phyloP scores from a whole-genome alignment of 2,888 invertebrate species.

The Diaphora mendica region DNA sequence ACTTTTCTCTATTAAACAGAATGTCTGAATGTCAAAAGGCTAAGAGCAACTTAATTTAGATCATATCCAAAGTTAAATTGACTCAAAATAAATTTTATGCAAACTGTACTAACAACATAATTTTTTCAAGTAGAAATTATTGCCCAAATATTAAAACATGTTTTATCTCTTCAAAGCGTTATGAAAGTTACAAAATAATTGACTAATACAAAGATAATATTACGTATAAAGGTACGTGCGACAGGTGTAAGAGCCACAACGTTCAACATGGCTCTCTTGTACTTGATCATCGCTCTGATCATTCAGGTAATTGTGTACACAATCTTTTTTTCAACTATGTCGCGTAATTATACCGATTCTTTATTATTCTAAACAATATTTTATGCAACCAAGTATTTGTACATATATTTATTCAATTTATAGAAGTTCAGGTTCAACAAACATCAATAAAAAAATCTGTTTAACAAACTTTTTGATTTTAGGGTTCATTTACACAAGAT shows the following conservation, averaged over 20 bases:
- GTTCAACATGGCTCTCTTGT: constrained; percentile 70
- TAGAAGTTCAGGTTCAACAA: not conserved
- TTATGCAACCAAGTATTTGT: not conserved
- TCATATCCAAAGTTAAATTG: not conserved
- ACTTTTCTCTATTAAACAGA: not conserved
- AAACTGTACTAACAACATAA: not conserved
- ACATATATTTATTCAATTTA: not conserved
- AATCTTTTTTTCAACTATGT: constrained; percentile 13
- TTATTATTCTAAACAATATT: constrained; percentile 8
- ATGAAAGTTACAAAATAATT: constrained; percentile 57
- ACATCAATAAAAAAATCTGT: not conserved
- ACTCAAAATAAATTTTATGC: not conserved
- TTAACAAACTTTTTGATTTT: constrained; percentile 44
- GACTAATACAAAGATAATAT: constrained; percentile 64
- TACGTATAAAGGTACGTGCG: constrained; percentile 62
- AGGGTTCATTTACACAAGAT: constrained; percentile 65
- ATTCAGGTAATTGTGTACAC: constrained; percentile 68
- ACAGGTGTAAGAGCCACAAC: constrained; percentile 44
- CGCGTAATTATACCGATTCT: not conserved
- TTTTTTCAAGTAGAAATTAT: constrained; percentile 13
- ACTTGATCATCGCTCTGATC: constrained; percentile 70
- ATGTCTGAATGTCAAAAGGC: not conserved
- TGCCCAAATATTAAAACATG: constrained; percentile 55
- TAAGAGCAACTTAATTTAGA: not conserved
- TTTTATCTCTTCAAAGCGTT: constrained; percentile 52